Base-by-base conservation (phyloP, 2,113 vertebrate species). In the Nibea coibor region DNA sequence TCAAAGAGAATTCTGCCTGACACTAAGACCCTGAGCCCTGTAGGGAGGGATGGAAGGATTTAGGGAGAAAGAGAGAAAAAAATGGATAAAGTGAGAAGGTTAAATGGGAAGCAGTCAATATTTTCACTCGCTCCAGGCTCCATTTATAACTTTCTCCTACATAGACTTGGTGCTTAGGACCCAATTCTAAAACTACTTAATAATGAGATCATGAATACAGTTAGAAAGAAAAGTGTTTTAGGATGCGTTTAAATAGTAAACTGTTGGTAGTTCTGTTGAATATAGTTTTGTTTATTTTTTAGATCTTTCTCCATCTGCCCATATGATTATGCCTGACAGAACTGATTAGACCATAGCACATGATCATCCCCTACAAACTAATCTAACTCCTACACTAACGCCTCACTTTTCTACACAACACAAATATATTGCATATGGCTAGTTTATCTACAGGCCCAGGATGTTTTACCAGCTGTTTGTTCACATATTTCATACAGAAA, bases 11-110 rank as follows among this genome's bases (percentile, higher is more conserved):
- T 93, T 86, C 87, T 79, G 80, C 65, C 76, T 89, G 84, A 93
- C 92, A 93, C 90, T 93, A 93, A 94, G 85, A 93, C 89, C 84
- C 85, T 87, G 72, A 89, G 89, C 82, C 70, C 69, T 61, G 59
- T 78, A 65, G 85, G 81, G 86, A 91, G 61, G 48, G 81, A 87
- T 80, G 85, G 83, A 79, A 70, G 89, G 90, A 91, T 92, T 93
- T 91, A 87, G 63, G 83, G 62, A 82, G 83, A 83, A 83, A 68
- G 81, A 78, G 74, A 45, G 51, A 59, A 78, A 80, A 84, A 86
- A 75, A 86, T 82, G 69, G 87, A 88, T 86, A 59, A 89, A 90
- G 75, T 63, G 54, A 88, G 87, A 89, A 87, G 82, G 79, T 83
- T 83, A 90, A 90, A 92, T 73, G 83, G 82, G 80, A 89, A 83